Evolutionary conservation across 2,888 invertebrate genomes (phyloP).

Genomic region (Eupithecia pulchellata): DNA sequence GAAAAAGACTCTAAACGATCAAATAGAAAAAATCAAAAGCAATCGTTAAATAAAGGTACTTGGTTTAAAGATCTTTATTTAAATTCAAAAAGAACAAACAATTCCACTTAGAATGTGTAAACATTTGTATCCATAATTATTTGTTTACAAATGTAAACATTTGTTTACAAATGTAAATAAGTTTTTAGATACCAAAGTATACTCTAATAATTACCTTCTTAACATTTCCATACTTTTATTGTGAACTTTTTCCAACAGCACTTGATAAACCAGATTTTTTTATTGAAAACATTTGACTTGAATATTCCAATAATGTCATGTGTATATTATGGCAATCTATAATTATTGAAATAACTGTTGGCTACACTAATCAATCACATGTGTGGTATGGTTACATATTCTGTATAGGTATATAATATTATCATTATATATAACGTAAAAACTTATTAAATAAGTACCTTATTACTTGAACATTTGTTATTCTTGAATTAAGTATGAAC

Average conservation of each 20-base stretch:
- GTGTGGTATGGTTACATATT: not conserved
- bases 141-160: too few relatives aligned
- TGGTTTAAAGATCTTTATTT: too few relatives aligned
- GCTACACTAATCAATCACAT: not conserved
- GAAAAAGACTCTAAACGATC: slow-evolving; percentile 87
- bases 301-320: slow-evolving; percentile 1
- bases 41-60: slow-evolving; percentile 56
- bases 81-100: too few relatives aligned
- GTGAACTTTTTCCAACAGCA: not conserved
- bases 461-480: too few relatives aligned
- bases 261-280: not conserved
- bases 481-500: too few relatives aligned
- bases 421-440: too few relatives aligned
- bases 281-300: not conserved
- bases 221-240: slow-evolving; percentile 1
- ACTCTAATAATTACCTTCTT: too few relatives aligned
- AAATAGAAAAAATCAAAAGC: slow-evolving; percentile 76
- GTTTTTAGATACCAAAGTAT: too few relatives aligned
- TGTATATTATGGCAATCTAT: not conserved
- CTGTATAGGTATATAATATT: not conserved
- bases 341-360: not conserved
- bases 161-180: too few relatives aligned
- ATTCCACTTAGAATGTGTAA: too few relatives aligned
- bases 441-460: too few relatives aligned
- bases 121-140: too few relatives aligned